Evolutionary conservation across 2,797 vertebrate genomes (phyloP), one percentile per base, ranked within the genome.

Genomic region (Cetoscarus ocellatus): DNA sequence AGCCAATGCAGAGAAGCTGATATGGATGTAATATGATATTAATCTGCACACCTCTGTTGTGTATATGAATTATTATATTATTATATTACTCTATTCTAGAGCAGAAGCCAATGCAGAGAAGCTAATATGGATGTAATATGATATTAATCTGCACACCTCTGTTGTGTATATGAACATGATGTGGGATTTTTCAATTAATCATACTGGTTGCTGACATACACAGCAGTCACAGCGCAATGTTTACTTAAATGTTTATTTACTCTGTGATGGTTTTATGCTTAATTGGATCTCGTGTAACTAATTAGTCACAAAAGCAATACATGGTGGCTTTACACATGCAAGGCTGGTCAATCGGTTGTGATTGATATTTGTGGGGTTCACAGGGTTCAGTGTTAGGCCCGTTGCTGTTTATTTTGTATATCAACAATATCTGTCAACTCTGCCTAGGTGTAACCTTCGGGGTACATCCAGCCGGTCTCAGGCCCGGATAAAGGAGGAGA

Each of bases 301-400:
- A 57, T 61, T 67, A 59, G 43, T 10, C 2, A 48, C 8, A 11
- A n/a, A 10, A 0, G 0, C 11, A 17, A 12, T 39, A 15, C 19
- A 44, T 27, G 38, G 34, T 19, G 17, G 55, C 38, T 64, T 60
- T 40, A 39, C 43, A 3, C 63, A 19, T 45, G 38, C 65, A 60
- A 53, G 38, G 19, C 18, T 43, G 17, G 38, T 59, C 53, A 63
- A 3, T 52, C 13, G 44, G 44, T 43, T 61, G 34, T 17, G 18
- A 48, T n/a, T n/a, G n/a, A n/a, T n/a, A n/a, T n/a, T n/a, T n/a
- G n/a, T n/a, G n/a, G n/a, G n/a, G n/a, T n/a, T n/a, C n/a, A n/a
- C n/a, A n/a, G n/a, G n/a, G n/a, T n/a, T n/a, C n/a, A n/a, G n/a
- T n/a, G n/a, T n/a, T n/a, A n/a, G n/a, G n/a, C n/a, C n/a, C n/a